phyloP scores from a whole-genome alignment of 1,140 invertebrate species.

The Cydia splendana region DNA sequence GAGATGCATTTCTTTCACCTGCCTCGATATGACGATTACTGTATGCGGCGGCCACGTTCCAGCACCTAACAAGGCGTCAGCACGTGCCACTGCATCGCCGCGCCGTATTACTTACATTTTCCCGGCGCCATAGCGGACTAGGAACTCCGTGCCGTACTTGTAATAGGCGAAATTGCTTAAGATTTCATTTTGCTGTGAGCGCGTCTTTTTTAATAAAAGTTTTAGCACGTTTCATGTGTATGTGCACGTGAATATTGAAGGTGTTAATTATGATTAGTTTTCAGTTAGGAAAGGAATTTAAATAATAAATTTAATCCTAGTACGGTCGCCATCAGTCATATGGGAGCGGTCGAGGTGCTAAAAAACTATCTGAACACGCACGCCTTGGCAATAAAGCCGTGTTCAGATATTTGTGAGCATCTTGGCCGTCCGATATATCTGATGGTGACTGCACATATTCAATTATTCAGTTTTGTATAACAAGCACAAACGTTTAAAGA shows the following conservation, averaged over 20 bases:
- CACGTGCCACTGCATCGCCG: slow-evolving; percentile 61
- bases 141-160: neutral
- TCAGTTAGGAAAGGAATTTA: no score
- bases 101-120: slow-evolving; percentile 66
- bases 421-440: no score
- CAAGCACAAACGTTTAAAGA: no score
- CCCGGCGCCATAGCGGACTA: slow-evolving; percentile 37
- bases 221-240: neutral
- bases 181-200: neutral
- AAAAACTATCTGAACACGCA: no score
- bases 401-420: no score
- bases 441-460: no score
- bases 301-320: no score
- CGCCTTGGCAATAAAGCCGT: no score
- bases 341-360: no score
- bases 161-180: neutral
- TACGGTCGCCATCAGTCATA: no score
- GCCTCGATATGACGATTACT: slow-evolving; percentile 12
- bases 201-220: neutral
- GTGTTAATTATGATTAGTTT: no score
- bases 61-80: slow-evolving; percentile 46
- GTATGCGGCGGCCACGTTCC: slow-evolving; percentile 11
- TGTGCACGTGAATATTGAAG: neutral
- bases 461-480: no score
- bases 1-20: neutral